These are phyloP conservation scores for Rhabdornis inornatus DNA, from an alignment of 2,113 vertebrate species.

Conservation along the genomic window DNA sequence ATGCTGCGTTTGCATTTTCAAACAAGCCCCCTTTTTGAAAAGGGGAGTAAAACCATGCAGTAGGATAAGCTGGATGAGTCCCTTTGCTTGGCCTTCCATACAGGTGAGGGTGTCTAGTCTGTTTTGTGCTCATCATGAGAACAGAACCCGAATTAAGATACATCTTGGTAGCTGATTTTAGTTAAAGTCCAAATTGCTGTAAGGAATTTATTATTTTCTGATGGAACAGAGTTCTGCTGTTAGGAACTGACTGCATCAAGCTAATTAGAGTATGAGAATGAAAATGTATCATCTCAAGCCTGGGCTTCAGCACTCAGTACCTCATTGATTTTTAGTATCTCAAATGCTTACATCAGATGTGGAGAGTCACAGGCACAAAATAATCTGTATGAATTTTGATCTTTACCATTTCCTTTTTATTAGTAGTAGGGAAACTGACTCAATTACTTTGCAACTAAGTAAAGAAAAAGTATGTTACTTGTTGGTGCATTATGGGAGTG, in stretches of 20 bases:
- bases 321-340: not conserved
- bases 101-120: not conserved
- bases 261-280: not conserved
- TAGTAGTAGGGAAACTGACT: not conserved
- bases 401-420: not conserved
- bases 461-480: not conserved
- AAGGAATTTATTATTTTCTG: not conserved
- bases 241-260: not conserved
- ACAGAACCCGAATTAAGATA: not conserved
- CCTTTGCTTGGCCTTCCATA: not conserved
- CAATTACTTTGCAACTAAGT: not conserved
- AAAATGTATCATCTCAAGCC: not conserved
- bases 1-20: not conserved
- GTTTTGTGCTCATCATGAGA: not conserved
- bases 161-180: not conserved
- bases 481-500: not conserved
- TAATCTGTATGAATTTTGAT: not conserved
- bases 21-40: not conserved
- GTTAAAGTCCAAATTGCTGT: not conserved
- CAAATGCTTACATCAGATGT: not conserved
- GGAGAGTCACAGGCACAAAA: not conserved
- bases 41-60: not conserved
- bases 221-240: not conserved
- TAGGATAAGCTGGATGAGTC: not conserved
- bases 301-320: not conserved